phyloP scores from a whole-genome alignment of 2,888 invertebrate genomes.

The Spisula subtruncata region DNA sequence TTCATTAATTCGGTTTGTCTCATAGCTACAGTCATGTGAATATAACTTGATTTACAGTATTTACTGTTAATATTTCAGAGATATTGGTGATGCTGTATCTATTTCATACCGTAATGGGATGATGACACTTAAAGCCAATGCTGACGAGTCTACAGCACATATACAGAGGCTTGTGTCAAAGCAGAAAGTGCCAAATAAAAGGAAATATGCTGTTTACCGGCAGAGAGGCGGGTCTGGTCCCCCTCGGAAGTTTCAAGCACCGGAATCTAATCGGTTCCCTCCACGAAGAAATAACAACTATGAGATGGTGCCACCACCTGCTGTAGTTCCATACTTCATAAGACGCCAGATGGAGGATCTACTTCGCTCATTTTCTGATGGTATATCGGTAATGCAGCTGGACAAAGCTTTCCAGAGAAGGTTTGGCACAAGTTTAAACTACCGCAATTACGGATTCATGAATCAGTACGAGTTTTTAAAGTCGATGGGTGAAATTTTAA shows the following conservation, averaged over 20 bases:
- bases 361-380: conserved; percentile 72
- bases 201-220: conserved; percentile 73
- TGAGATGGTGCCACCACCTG: conserved; percentile 40
- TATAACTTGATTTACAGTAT: too few relatives aligned
- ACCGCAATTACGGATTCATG: conserved; percentile 73
- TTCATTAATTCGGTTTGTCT: too few relatives aligned
- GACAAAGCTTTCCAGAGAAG: conserved; percentile 74
- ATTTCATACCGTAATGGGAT: conserved; percentile 73
- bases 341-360: conserved; percentile 74
- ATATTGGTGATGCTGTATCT: conserved; percentile 79
- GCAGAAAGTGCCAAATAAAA: conserved; percentile 77
- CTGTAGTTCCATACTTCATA: conserved; percentile 72
- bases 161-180: conserved; percentile 81
- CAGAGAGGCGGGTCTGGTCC: conserved; percentile 26
- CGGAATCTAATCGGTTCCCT: conserved; percentile 27
- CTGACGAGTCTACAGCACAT: conserved; percentile 78
- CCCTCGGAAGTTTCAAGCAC: conserved; percentile 33
- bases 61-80: conserved; percentile 67
- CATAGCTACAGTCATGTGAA: too few relatives aligned
- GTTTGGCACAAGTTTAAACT: conserved; percentile 75
- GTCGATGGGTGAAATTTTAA: conserved; percentile 73
- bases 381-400: conserved; percentile 73
- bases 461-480: conserved; percentile 73
- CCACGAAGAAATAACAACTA: background rate
- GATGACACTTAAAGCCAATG: conserved; percentile 76